Evolutionary conservation across 2,888 invertebrate genomes (phyloP).

Genomic region (Clunio marinus): DNA sequence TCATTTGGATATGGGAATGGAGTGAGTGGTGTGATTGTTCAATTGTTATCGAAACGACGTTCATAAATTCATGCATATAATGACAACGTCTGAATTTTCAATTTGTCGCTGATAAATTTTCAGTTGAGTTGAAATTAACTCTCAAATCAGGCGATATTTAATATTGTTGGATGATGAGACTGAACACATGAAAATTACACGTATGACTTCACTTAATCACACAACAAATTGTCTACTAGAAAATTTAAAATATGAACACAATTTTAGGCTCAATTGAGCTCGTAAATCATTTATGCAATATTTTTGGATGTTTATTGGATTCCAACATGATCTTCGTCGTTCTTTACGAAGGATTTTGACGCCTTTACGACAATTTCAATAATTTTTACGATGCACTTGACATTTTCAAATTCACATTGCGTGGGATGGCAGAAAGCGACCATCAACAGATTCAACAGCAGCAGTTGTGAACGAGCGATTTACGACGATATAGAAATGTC

Average conservation of each 20-base stretch:
- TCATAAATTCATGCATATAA: too few relatives aligned
- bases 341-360: not conserved
- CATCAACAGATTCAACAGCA: slow-evolving; percentile 17
- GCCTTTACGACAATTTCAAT: not conserved
- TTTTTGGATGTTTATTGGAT: not conserved
- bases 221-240: too few relatives aligned
- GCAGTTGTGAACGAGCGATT: slow-evolving; percentile 6
- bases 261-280: not conserved
- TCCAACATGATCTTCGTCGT: not conserved
- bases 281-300: not conserved
- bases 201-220: slow-evolving; percentile 18
- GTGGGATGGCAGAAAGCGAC: too few relatives aligned
- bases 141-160: too few relatives aligned
- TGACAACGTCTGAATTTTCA: slow-evolving; percentile 8
- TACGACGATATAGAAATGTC: slow-evolving; percentile 32
- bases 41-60: slow-evolving; percentile 1
- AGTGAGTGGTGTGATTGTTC: not conserved
- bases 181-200: slow-evolving; percentile 32
- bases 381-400: slow-evolving; percentile 29
- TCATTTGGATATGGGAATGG: slow-evolving; percentile 1
- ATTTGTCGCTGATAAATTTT: slow-evolving; percentile 27
- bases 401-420: slow-evolving; percentile 15
- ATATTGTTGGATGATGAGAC: slow-evolving; percentile 12
- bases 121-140: slow-evolving; percentile 23
- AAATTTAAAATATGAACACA: too few relatives aligned